These are phyloP conservation scores for Caenorhabditis sp. DNA, from an alignment of 2,888 invertebrate genomes.

Conservation along the genomic window DNA sequence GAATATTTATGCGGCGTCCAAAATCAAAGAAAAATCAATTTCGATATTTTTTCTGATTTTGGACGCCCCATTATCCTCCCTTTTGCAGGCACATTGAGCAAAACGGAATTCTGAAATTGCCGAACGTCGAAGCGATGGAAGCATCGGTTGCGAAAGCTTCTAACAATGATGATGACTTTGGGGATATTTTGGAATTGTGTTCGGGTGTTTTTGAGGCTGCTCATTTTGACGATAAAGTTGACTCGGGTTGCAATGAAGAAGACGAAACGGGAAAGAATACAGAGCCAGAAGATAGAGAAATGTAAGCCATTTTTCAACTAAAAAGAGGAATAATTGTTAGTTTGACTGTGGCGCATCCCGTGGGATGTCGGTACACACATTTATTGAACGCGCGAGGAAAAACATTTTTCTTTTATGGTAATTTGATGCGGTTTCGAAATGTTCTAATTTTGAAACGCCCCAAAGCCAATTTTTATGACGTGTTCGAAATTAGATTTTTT, in stretches of 20 bases:
- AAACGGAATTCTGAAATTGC: background rate
- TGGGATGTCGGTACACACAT: too few relatives aligned
- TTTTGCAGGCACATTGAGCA: background rate
- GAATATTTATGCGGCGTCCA: too few relatives aligned
- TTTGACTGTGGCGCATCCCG: too few relatives aligned
- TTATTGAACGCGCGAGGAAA: too few relatives aligned
- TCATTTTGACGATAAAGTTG: background rate
- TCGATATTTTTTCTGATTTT: too few relatives aligned
- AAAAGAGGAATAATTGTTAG: background rate
- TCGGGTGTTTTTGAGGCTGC: constrained; percentile 17
- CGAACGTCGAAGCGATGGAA: constrained; percentile 3
- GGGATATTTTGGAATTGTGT: constrained; percentile 25
- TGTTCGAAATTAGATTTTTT: too few relatives aligned
- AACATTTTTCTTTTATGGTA: too few relatives aligned
- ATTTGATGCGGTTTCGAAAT: too few relatives aligned
- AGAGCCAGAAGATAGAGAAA: background rate
- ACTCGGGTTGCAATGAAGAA: background rate
- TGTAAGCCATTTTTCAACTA: too few relatives aligned
- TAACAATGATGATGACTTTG: constrained; percentile 5
- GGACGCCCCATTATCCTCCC: too few relatives aligned
- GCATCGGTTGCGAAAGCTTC: background rate
- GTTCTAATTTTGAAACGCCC: too few relatives aligned
- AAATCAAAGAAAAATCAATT: background rate
- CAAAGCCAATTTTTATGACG: too few relatives aligned
- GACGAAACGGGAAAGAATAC: constrained; percentile 2